These are phyloP conservation scores for Oxytorus armatus DNA, from an alignment of 2,888 invertebrate species.

Conservation along the genomic window DNA sequence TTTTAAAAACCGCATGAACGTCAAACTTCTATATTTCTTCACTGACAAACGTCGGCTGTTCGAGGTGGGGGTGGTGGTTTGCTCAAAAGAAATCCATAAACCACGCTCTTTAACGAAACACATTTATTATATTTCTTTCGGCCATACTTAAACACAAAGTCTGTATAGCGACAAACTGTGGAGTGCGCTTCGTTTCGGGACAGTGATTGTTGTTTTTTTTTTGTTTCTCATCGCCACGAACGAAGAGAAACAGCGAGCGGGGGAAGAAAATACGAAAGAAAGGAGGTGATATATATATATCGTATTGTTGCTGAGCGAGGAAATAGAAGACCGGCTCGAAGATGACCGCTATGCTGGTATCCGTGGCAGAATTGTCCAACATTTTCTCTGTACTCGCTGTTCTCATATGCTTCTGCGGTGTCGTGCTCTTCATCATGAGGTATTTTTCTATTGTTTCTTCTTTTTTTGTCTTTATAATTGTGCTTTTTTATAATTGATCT, in stretches of 20 bases:
- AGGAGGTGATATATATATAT: background rate
- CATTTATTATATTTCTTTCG: constrained; percentile 11
- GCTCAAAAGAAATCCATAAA: constrained; percentile 32
- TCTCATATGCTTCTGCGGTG: constrained; percentile 90
- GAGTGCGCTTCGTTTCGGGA: no score
- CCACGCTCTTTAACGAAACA: background rate
- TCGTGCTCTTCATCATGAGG: constrained; percentile 91
- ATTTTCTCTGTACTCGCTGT: constrained; percentile 91
- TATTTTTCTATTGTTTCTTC: constrained; percentile 75
- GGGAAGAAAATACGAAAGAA: background rate
- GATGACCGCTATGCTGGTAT: constrained; percentile 88
- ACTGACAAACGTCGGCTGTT: background rate
- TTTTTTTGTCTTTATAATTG: background rate
- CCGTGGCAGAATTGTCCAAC: constrained; percentile 91
- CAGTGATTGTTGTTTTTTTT: no score
- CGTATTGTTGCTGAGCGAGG: background rate
- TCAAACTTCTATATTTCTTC: constrained; percentile 5
- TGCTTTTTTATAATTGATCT: no score
- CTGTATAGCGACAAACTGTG: background rate
- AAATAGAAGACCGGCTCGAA: constrained; percentile 58
- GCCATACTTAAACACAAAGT: background rate
- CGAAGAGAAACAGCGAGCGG: no score
- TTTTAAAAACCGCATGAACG: constrained; percentile 18
- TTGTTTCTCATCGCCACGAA: no score
- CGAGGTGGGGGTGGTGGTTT: no score